A percentile compares a stretch with the other conserved stretches of the same genome.
phyloP scores from a whole-genome alignment of 2,888 invertebrate genomes.

The Phaedon cochleariae region DNA sequence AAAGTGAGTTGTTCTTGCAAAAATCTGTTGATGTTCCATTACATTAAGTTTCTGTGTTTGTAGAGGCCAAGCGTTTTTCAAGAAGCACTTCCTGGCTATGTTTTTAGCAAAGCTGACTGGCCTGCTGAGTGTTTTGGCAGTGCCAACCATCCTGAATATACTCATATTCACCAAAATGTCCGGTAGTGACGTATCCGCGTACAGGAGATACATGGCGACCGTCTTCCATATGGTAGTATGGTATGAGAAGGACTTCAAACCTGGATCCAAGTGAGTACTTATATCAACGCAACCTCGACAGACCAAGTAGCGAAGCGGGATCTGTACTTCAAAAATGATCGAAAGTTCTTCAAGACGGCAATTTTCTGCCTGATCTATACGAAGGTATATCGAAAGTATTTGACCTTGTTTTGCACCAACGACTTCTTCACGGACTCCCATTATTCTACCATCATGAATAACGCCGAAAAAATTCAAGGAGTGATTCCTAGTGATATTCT shows the following conservation, averaged over 20 bases:
- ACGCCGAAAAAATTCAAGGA: too few species aligned
- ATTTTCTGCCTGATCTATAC: too few species aligned
- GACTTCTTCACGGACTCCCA: too few species aligned
- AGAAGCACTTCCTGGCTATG: conserved; percentile 74
- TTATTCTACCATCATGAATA: too few species aligned
- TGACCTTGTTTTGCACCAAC: too few species aligned
- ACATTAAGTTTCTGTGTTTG: conserved; percentile 49
- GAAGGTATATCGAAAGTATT: too few species aligned
- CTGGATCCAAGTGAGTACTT: conserved; percentile 65
- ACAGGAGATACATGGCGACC: conserved; percentile 82
- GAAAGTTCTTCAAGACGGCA: too few species aligned
- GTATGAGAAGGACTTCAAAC: conserved; percentile 77
- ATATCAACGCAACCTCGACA: too few species aligned
- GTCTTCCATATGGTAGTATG: conserved; percentile 79
- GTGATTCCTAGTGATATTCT: too few species aligned
- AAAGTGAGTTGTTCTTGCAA: conserved; percentile 17
- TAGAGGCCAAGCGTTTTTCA: conserved; percentile 79
- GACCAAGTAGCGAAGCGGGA: too few species aligned
- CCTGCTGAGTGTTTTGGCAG: conserved; percentile 75
- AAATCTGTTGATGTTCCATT: not conserved
- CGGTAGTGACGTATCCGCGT: conserved; percentile 70
- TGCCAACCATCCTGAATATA: conserved; percentile 77
- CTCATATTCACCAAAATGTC: conserved; percentile 78
- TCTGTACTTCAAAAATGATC: too few species aligned
- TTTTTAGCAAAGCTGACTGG: conserved; percentile 79